phyloP scores from a whole-genome alignment of 1,140 invertebrate species.

The Aradophagus sp. region DNA sequence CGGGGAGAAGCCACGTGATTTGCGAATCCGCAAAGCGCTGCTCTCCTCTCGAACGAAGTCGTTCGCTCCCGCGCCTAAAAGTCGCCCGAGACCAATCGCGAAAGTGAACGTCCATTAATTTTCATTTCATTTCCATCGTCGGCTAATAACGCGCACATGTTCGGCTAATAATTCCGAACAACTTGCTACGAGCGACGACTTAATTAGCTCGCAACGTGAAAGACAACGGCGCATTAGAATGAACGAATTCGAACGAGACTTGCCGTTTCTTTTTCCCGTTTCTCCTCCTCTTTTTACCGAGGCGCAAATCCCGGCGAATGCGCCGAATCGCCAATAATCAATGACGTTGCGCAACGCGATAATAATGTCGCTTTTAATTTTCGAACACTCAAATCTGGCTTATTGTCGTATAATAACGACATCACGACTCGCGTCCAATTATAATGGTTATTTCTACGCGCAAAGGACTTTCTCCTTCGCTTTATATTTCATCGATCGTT shows the following conservation, averaged over 20 bases:
- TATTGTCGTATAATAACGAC: conserved; percentile 51
- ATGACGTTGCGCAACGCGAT: conserved; percentile 28
- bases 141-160: conserved; percentile 29
- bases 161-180: conserved; percentile 20
- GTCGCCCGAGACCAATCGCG: conserved; percentile 11
- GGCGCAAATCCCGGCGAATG: neutral
- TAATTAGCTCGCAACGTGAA: conserved; percentile 31
- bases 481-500: conserved; percentile 41
- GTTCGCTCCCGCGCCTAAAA: conserved; percentile 18
- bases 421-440: conserved; percentile 46
- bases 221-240: conserved; percentile 17
- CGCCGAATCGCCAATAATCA: conserved; percentile 11
- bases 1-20: neutral
- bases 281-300: conserved; percentile 14
- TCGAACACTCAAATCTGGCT: conserved; percentile 41
- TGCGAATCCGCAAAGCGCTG: conserved; percentile 11
- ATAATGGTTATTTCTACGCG: conserved; percentile 46
- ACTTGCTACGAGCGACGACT: conserved; percentile 14
- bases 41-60: conserved; percentile 17
- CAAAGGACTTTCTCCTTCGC: conserved; percentile 38
- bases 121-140: conserved; percentile 8
- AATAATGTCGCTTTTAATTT: conserved; percentile 40
- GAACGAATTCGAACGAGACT: conserved; percentile 14
- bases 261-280: neutral
- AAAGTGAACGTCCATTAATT: conserved; percentile 27